Base-by-base conservation (phyloP, 2,888 invertebrate species). In the Tethea ocularis region DNA sequence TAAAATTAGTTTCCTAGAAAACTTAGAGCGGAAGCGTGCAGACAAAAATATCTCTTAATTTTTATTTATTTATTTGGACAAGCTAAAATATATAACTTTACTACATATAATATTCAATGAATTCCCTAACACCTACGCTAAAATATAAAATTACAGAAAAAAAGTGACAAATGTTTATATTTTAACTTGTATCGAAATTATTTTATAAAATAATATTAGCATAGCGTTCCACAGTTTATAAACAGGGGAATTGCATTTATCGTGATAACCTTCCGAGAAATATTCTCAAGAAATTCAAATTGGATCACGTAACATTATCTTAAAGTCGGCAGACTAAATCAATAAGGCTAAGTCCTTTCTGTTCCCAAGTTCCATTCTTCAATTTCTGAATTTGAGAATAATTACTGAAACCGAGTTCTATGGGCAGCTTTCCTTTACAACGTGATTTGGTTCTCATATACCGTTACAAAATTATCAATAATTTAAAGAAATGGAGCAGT, bases 241-340 rank as follows among this genome's bases (percentile, higher is more conserved):
- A 61, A 60, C 46, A 46, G 10, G 7, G 46, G 46, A 66, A 62
- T 61, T 60, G 62, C 63, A 64, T 65, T 68, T 65, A 65, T 60
- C 57, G 51, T 56, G 61, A 67, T 61, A 66, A 59, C 57, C 61
- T 60, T 67, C 62, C 59, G 62, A 60, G 61, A 66, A 67, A 70
- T 65, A 62, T 62, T 57, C 58, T 56, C 52, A 59, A 67, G 65
- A 66, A 67, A 69, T 69, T 59, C 58, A 72, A 72, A 71, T 72
- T 67, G 64, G 69, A 72, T 71, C 69, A 71, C 70, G 67, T 63
- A 72, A 72, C 71, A 70, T 68, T 59, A 63, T 60, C 61, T 62
- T 63, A 67, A 67, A 70, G 65, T 66, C 65, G 64, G 59, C 57
- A 64, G 71, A 68, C 65, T 65, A 64, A 71, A 74, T 71, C 72